Evolutionary conservation across 2,797 vertebrate species (phyloP).

Genomic region (Vireo griseus): DNA sequence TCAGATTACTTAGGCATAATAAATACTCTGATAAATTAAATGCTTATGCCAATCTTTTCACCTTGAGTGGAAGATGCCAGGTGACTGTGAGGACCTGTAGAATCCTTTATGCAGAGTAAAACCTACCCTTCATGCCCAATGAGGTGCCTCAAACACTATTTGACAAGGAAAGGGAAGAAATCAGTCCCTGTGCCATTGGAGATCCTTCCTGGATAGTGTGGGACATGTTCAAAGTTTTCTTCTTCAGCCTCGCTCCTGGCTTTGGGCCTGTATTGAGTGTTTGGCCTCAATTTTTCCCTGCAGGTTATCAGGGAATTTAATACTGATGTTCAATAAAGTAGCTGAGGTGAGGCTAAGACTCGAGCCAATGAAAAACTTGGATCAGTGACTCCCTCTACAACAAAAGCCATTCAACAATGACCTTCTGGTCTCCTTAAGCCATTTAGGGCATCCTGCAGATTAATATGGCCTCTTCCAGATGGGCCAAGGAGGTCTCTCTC

Average conservation of each 20-base stretch:
- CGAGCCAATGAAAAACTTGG: accelerated
- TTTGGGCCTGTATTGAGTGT: background rate
- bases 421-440: background rate
- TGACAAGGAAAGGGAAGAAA: background rate
- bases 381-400: background rate
- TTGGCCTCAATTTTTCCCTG: background rate
- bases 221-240: background rate
- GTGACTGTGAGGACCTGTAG: background rate
- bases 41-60: background rate
- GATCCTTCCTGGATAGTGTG: background rate
- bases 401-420: background rate
- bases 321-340: background rate
- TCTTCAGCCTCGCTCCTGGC: background rate
- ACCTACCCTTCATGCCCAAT: accelerated
- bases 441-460: background rate
- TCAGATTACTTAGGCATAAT: background rate
- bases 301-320: background rate
- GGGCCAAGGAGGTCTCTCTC: background rate
- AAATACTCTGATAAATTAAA: background rate
- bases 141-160: background rate
- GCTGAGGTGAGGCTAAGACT: background rate
- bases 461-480: background rate
- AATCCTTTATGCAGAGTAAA: background rate
- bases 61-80: background rate
- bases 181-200: background rate